These are phyloP conservation scores for Coenonympha arcania DNA, from an alignment of 2,888 invertebrate genomes.

Conservation along the genomic window DNA sequence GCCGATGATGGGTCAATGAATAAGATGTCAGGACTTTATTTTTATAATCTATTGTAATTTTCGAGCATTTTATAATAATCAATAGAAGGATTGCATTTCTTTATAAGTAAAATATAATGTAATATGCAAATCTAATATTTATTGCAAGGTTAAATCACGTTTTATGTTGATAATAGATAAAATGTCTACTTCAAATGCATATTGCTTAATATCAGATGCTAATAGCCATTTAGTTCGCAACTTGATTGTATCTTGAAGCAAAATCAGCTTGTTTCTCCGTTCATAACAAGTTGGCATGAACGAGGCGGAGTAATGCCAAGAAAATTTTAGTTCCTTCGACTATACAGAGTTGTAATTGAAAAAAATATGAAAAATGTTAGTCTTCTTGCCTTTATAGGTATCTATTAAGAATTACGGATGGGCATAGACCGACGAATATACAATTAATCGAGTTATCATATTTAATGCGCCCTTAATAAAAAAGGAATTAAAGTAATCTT, in stretches of 20 bases:
- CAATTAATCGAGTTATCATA: too few species aligned
- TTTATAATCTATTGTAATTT: too few species aligned
- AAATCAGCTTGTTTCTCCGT: constrained; percentile 4
- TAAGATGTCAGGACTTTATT: too few species aligned
- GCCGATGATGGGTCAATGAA: too few species aligned
- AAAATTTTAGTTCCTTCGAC: not conserved
- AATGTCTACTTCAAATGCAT: constrained; percentile 5
- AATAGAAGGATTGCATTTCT: not conserved
- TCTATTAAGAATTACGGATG: too few species aligned
- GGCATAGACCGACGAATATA: too few species aligned
- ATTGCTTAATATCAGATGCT: constrained; percentile 13
- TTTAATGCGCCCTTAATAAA: too few species aligned
- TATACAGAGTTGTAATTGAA: not conserved
- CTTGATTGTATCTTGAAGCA: not conserved
- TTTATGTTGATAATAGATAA: constrained; percentile 9
- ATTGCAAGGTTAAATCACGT: constrained; percentile 15
- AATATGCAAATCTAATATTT: constrained; percentile 12
- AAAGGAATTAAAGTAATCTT: too few species aligned
- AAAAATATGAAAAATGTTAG: not conserved
- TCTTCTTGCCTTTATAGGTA: too few species aligned
- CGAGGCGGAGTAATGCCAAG: not conserved
- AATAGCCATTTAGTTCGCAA: constrained; percentile 3
- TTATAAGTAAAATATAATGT: not conserved
- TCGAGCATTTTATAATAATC: too few species aligned
- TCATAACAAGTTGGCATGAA: not conserved